These are phyloP conservation scores for Cinclus mexicanus DNA, from an alignment of 2,113 vertebrate species.

Conservation along the genomic window DNA sequence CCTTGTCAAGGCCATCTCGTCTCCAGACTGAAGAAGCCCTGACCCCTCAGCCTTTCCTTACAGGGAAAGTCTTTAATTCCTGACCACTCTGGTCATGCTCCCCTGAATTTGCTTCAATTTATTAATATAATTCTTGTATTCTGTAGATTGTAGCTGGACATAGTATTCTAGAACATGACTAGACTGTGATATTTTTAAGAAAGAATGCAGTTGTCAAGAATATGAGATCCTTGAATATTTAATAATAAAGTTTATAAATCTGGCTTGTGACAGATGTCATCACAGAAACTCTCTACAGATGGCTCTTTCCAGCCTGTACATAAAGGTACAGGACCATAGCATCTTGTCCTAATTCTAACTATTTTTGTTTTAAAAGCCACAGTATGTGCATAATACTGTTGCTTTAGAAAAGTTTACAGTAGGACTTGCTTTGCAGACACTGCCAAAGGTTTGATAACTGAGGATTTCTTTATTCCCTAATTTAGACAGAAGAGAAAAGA, in stretches of 20 bases:
- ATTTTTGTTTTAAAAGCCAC: not conserved
- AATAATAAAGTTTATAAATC: not conserved
- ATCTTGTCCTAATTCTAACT: not conserved
- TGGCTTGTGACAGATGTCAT: not conserved
- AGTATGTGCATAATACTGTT: not conserved
- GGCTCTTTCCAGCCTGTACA: not conserved
- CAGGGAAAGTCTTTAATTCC: not conserved
- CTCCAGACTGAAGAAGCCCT: not conserved
- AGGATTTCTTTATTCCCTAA: not conserved
- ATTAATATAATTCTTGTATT: not conserved
- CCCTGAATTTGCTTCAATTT: not conserved
- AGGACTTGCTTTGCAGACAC: not conserved
- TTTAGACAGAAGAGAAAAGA: not conserved
- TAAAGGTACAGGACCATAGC: not conserved
- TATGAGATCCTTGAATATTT: not conserved
- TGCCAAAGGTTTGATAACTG: not conserved
- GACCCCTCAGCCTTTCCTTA: not conserved
- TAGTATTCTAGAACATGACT: not conserved
- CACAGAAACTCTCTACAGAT: not conserved
- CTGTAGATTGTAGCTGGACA: not conserved
- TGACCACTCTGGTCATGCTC: not conserved
- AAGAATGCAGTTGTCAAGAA: not conserved
- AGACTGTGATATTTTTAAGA: not conserved
- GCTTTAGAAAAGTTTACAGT: not conserved
- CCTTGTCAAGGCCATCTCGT: not conserved